Conservation (phyloP, 1,140 invertebrate genomes). For the Eumaeus atala region DNA sequence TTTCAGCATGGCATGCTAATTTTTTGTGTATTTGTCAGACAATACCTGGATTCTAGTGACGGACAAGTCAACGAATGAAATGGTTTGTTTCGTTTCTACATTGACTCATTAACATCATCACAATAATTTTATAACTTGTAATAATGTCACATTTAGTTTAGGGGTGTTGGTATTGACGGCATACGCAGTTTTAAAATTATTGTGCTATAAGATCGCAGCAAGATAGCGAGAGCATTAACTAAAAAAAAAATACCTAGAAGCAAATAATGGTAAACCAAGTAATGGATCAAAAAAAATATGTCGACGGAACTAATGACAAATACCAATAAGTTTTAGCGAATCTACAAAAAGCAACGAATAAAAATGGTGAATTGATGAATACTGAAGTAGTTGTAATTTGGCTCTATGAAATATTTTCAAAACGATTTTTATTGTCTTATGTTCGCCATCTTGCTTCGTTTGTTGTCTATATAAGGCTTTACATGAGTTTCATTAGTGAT, state of each 20-base stretch:
- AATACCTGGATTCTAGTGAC: slow-evolving; percentile 69
- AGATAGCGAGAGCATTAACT: background rate
- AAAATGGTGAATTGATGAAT: too few species aligned
- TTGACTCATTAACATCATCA: slow-evolving; percentile 25
- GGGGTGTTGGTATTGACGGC: background rate
- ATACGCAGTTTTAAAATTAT: background rate
- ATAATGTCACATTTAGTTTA: background rate
- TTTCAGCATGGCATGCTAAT: slow-evolving; percentile 69
- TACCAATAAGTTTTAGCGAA: too few species aligned
- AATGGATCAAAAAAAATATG: too few species aligned
- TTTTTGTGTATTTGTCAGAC: slow-evolving; percentile 70
- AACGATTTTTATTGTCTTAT: too few species aligned
- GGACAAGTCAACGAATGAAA: slow-evolving; percentile 54
- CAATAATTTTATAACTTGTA: slow-evolving; percentile 20
- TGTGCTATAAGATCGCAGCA: background rate
- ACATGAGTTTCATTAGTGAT: background rate
- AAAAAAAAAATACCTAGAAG: background rate
- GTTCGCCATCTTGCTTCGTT: background rate
- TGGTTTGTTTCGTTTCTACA: slow-evolving; percentile 60
- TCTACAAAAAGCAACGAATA: too few species aligned
- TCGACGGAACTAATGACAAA: too few species aligned
- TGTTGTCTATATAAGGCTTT: background rate
- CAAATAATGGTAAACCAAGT: too few species aligned
- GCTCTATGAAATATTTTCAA: too few species aligned
- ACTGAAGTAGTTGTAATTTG: too few species aligned